Conservation (phyloP, 2,888 invertebrate species). For the Himalopsyche kuldschensis region DNA sequence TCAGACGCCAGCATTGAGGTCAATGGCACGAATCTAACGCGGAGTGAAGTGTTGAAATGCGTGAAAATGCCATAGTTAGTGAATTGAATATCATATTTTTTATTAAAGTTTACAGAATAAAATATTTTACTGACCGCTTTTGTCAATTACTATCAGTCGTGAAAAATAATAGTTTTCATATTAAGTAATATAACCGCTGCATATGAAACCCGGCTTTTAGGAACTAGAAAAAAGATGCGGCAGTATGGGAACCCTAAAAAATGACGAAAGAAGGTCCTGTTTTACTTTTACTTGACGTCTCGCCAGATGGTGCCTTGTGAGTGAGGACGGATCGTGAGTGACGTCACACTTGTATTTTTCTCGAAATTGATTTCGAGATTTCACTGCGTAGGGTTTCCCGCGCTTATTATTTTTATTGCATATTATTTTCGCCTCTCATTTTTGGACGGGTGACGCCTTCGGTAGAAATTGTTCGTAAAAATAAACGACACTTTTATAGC, state of each 20-base stretch:
- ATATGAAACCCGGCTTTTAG: neutral
- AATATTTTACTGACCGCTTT: no score
- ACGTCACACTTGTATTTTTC: conserved; percentile 30
- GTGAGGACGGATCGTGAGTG: conserved; percentile 11
- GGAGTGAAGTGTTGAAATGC: no score
- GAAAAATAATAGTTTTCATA: no score
- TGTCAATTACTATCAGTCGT: no score
- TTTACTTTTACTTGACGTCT: conserved; percentile 29
- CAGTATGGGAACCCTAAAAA: neutral
- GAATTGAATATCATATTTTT: no score
- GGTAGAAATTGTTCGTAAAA: neutral
- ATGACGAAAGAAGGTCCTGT: neutral
- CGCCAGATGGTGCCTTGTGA: conserved; percentile 25
- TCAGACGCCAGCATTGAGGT: no score
- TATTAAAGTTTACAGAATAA: no score
- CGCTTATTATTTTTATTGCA: neutral
- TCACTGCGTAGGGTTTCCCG: neutral
- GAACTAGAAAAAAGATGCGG: neutral
- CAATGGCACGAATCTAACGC: no score
- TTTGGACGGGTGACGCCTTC: neutral
- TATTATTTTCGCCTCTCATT: neutral
- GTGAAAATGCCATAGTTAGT: no score
- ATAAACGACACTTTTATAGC: neutral
- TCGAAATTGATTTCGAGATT: conserved; percentile 28
- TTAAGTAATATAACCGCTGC: neutral